These are phyloP conservation scores for Jordanella pulchra DNA, from an alignment of 2,797 vertebrate genomes.

Conservation along the genomic window DNA sequence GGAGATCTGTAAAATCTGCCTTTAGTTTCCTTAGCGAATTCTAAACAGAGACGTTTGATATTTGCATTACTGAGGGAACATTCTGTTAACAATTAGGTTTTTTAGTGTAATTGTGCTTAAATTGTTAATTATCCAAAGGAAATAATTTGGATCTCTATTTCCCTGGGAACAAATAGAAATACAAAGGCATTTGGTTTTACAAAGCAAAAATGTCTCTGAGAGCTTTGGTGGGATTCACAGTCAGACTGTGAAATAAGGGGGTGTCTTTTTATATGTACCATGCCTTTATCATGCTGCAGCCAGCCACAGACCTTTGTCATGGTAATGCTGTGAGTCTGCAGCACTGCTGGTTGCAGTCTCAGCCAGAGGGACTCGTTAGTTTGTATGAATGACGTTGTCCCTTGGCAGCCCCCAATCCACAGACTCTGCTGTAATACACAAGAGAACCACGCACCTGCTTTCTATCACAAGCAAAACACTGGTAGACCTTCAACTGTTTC, in stretches of 20 bases:
- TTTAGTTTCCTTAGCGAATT: slow-evolving; percentile 22
- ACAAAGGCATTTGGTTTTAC: slow-evolving; percentile 36
- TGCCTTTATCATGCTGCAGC: slow-evolving; percentile 66
- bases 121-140: slow-evolving; percentile 22
- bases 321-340: slow-evolving; percentile 70
- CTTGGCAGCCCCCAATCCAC: slow-evolving; percentile 30
- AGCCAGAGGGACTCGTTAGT: slow-evolving; percentile 75
- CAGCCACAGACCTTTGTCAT: slow-evolving; percentile 71
- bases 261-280: slow-evolving; percentile 50
- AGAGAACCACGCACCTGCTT: slow-evolving; percentile 68
- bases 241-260: slow-evolving; percentile 39
- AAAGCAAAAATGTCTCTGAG: slow-evolving; percentile 28
- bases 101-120: slow-evolving; percentile 21
- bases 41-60: slow-evolving; percentile 22
- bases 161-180: slow-evolving; percentile 25
- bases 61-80: slow-evolving; percentile 40
- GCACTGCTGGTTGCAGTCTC: slow-evolving; percentile 67
- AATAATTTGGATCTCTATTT: slow-evolving; percentile 2
- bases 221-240: slow-evolving; percentile 39
- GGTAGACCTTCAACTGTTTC: slow-evolving; percentile 31
- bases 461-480: slow-evolving; percentile 42
- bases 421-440: slow-evolving; percentile 55
- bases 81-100: slow-evolving; percentile 32
- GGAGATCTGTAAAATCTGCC: background rate
- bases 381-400: slow-evolving; percentile 61